Evolutionary conservation across 2,113 vertebrate species (phyloP), one percentile per base, ranked within the genome.

Genomic region (Macrotus californicus): DNA sequence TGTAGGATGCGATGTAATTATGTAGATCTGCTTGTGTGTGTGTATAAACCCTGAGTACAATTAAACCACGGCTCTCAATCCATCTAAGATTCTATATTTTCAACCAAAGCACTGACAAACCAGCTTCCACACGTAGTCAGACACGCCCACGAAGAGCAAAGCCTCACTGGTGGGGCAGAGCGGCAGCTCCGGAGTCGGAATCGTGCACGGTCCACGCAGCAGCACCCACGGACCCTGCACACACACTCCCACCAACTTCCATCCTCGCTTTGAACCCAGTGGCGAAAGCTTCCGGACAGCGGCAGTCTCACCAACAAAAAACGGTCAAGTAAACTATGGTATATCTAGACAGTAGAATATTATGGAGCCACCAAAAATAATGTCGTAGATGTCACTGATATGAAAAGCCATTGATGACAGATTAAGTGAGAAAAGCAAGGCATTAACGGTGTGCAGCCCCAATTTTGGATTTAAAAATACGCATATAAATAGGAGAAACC

Each of bases 291-390:
- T 56, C 64, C 93, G 81, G 66, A n/a, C 15, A 73, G n/a, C 14
- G 10, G 56, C 75, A 5, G 3, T 70, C 90, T 70, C 46, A 91
- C 21, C 43, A 96, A 15, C 50, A 91, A 76, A 15, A 93, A 95
- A 56, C 9, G 5, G 50, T n/a, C 11, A 48, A 87, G 39, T 36
- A 89, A 89, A 67, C 24, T 82, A 66, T 5, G 34, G 12, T 26
- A 46, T 88, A 82, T 67, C 16, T 24, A 85, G 9, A 70, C 2
- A 48, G 66, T 39, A 56, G 79, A 91, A 83, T 75, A 93, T n/a
- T 91, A 96, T 34, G 14, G 94, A 86, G 79, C 66, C 31, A 92
- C 0, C 2, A 75, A 96, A 95, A 93, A 79, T 80, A 94, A 83
- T 4, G 2, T 50, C 50, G 5, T 8, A 36, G 43, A 83, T 83